Base-by-base conservation (phyloP, 2,797 vertebrate genomes). In the Heliangelus exortis region DNA sequence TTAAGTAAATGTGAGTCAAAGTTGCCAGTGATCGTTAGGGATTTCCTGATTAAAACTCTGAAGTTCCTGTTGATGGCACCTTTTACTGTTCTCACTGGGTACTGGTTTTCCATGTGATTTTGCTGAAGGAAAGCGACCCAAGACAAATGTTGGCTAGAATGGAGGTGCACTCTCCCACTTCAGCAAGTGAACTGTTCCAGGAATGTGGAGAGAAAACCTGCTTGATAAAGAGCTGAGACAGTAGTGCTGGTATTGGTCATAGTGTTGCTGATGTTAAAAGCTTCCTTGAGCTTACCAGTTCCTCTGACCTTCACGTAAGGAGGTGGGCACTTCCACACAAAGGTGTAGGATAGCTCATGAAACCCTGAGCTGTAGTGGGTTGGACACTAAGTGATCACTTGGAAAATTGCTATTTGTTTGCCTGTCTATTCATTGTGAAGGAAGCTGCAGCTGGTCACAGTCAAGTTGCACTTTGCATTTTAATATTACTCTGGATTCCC, bases 291-390 rank as follows among this genome's bases (percentile, higher is more conserved):
- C 20, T 58, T 21, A 19, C 33, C 21, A 25, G 50, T 62, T 87
- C 58, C 53, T 72, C 58, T 48, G 76, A 31, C 57, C 39, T 63
- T 48, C 15, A 1, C 6, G 6, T 54, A 4, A 43, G 61, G 53
- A 63, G n/a, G 2, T 3, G 5, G 20, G 15, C 20, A 28, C 2
- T 36, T 36, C 13, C 3, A 18, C 12, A 7, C 18, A 22, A 11
- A 65, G 12, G 28, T 10, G 9, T 41, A 4, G 36, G 19, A 29
- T 28, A 23, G 13, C 23, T 76, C 4, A 0, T 13, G 43, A 16
- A 5, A 1, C 34, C 45, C 21, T 0, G 0, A 21, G 36, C 5
- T 61, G 22, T 11, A 2, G 13, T 1, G 10, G 39, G 55, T 43
- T n/a, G 26, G n/a, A 12, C 13, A 1, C 55, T 12, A 39, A 39